Evolutionary conservation across 2,797 vertebrate genomes (phyloP).

Genomic region (Pristis pectinata): DNA sequence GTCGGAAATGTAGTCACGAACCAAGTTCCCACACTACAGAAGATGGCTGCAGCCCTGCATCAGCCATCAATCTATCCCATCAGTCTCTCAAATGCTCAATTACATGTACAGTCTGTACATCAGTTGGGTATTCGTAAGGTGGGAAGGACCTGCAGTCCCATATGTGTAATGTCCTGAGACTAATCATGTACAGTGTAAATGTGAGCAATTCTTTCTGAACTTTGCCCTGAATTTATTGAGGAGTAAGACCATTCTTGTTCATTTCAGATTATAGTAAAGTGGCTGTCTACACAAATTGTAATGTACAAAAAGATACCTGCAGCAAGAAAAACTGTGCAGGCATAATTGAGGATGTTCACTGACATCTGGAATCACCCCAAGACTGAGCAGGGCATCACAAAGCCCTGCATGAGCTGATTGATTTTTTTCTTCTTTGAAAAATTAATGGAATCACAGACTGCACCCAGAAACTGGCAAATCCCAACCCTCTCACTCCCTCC

Average conservation of each 20-base stretch:
- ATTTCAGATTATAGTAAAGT: not conserved
- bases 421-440: not conserved
- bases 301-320: not conserved
- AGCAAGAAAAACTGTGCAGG: not conserved
- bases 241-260: not conserved
- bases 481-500: too few relatives aligned
- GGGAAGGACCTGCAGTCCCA: too few relatives aligned
- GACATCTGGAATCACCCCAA: not conserved
- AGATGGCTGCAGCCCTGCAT: too few relatives aligned
- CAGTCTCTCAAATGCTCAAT: too few relatives aligned
- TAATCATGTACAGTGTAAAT: not conserved
- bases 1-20: too few relatives aligned
- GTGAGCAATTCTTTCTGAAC: not conserved
- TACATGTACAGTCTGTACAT: too few relatives aligned
- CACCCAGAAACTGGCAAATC: not conserved
- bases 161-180: not conserved
- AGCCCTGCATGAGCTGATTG: not conserved
- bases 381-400: too few relatives aligned
- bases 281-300: not conserved
- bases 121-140: too few relatives aligned
- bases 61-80: too few relatives aligned
- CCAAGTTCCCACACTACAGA: too few relatives aligned
- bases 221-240: too few relatives aligned
- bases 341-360: not conserved
- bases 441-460: not conserved